Conservation (phyloP, 2,113 vertebrate species). For the Anas platyrhynchos region DNA sequence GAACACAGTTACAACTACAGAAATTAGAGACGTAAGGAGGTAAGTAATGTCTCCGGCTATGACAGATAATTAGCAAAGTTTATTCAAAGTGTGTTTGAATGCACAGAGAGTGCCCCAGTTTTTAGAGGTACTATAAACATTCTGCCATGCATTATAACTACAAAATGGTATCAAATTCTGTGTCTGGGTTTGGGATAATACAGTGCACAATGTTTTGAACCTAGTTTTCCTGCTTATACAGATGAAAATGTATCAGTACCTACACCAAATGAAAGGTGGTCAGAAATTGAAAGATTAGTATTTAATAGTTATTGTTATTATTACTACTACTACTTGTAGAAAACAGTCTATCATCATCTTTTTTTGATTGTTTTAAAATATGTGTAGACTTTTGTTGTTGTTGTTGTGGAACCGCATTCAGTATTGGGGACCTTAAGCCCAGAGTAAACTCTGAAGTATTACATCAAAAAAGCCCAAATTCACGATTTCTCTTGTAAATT, state of each 20-base stretch:
- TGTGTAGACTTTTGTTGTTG: neutral
- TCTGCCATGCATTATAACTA: neutral
- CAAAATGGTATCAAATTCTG: neutral
- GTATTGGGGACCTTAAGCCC: neutral
- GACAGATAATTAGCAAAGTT: neutral
- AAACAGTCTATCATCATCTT: fast-evolving
- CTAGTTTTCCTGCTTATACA: neutral
- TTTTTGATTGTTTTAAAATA: neutral
- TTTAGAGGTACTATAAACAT: neutral
- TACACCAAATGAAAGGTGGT: neutral
- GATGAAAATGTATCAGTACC: neutral
- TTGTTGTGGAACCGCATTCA: neutral
- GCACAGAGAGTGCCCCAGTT: neutral
- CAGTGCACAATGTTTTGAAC: neutral
- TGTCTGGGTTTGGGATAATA: neutral
- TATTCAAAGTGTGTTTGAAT: neutral
- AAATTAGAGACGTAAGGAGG: neutral
- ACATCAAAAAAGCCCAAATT: neutral
- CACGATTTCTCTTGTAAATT: neutral
- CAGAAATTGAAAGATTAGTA: neutral
- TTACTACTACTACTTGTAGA: neutral
- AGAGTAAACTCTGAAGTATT: neutral
- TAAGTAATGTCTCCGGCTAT: neutral
- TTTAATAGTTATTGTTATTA: neutral
- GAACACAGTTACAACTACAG: neutral